These are phyloP conservation scores for Octopus sinensis DNA, from an alignment of 1,140 invertebrate species.

Conservation along the genomic window DNA sequence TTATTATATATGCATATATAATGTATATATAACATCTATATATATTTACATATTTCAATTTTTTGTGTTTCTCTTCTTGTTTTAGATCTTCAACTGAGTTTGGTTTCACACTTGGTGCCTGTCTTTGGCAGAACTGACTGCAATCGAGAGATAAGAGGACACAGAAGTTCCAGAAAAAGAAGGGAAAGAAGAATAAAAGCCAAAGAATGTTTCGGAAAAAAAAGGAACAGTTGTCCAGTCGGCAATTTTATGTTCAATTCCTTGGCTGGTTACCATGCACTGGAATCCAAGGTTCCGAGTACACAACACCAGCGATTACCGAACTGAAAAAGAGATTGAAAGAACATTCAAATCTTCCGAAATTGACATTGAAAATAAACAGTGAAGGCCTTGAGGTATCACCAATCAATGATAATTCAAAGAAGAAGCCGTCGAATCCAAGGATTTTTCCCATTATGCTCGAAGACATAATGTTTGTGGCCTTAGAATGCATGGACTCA, in stretches of 20 bases:
- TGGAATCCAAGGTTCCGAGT: constrained; percentile 78
- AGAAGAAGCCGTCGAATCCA: constrained; percentile 44
- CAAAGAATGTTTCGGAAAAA: too few relatives aligned
- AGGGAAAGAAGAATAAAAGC: too few relatives aligned
- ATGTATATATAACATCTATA: too few relatives aligned
- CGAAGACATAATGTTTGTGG: constrained; percentile 44
- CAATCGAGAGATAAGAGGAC: too few relatives aligned
- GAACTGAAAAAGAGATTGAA: constrained; percentile 72
- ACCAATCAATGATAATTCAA: constrained; percentile 26
- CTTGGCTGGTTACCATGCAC: constrained; percentile 91
- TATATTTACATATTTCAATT: too few relatives aligned
- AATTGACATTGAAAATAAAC: constrained; percentile 66
- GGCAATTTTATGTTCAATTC: constrained; percentile 96
- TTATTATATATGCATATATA: too few relatives aligned
- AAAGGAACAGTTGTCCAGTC: background rate
- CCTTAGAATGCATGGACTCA: constrained; percentile 32
- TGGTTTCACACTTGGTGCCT: too few relatives aligned
- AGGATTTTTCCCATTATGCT: constrained; percentile 50
- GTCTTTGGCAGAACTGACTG: too few relatives aligned
- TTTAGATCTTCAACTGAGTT: too few relatives aligned
- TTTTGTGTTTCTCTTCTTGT: too few relatives aligned
- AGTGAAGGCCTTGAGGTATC: constrained; percentile 23
- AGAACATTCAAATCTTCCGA: constrained; percentile 81
- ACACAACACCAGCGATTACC: constrained; percentile 77
- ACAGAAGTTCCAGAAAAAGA: too few relatives aligned